Evolutionary conservation across 2,113 vertebrate genomes (phyloP), one percentile per base, ranked within the genome.

Genomic region (Telmatochromis brichardi): DNA sequence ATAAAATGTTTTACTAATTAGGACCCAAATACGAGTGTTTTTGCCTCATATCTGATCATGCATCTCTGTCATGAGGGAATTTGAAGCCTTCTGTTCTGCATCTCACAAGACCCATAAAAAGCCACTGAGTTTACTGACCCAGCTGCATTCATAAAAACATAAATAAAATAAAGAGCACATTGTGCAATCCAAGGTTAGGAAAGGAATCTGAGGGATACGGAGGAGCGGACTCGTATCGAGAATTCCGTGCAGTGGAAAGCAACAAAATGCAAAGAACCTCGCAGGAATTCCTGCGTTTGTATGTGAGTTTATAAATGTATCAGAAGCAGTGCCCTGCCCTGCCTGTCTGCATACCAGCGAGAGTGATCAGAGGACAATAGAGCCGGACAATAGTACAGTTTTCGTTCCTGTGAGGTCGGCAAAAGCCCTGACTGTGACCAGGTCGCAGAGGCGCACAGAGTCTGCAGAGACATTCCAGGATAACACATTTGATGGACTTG

Each of bases 251-350:
- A 50, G 68, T 86, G 54, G 19, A 51, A 78, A 47, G 81, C 91
- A 88, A 87, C 90, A 87, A 88, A 93, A 84, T 89, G 82, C 90
- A 91, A 91, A 89, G 88, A 89, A 88, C 82, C 83, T 91, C 12
- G 54, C 95, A 96, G 96, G 96, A 96, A 96, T 96, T 96, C 96
- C 95, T 96, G 95, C 37, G 86, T 96, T 96, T 96, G 96, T 96
- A 90, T 87, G 60, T 4, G 26, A 81, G 88, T 85, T 86, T 91
- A 91, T 94, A 95, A 95, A 95, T 93, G 93, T 95, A 95, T 82
- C 91, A 28, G 86, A 84, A 85, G 51, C 94, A 63, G 54, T 73
- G 87, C 92, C 93, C 93, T 92, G 90, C 90, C 92, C 93, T 87
- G 84, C 58, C 81, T 88, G 58, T 88, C 92, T 89, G 88, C 89